Percentiles rank a stretch among this genome's conserved stretches.
phyloP scores from a whole-genome alignment of 2,888 invertebrate species.

The Bellardia pandia region DNA sequence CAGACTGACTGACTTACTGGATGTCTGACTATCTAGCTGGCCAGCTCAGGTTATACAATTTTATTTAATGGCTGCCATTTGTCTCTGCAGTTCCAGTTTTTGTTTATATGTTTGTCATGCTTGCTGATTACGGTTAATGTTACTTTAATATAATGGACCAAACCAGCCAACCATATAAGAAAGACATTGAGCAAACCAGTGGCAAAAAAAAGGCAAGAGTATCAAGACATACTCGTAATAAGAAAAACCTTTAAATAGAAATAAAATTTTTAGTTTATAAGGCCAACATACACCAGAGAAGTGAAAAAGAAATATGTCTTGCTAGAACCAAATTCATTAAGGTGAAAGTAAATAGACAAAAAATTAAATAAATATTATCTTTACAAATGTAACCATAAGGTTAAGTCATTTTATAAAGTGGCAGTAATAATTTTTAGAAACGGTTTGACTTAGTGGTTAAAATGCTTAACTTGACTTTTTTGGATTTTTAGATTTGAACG shows the following conservation, averaged over 20 bases:
- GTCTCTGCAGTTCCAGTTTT: conserved; percentile 1
- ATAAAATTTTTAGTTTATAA: conserved; percentile 12
- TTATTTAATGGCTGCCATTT: conserved; percentile 53
- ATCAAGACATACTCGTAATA: conserved; percentile 24
- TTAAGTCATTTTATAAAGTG: background rate
- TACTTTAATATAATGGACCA: conserved; percentile 15
- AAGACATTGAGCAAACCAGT: background rate
- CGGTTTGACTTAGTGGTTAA: background rate
- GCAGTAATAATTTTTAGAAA: background rate
- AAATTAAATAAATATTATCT: background rate
- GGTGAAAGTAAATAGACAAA: conserved; percentile 34
- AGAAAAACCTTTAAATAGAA: background rate
- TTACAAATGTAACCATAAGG: background rate
- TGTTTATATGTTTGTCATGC: conserved; percentile 1
- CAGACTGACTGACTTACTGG: background rate
- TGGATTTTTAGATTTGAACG: background rate
- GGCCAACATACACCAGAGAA: background rate
- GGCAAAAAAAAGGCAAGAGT: background rate
- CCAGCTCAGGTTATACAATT: conserved; percentile 56
- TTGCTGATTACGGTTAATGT: background rate
- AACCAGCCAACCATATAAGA: background rate
- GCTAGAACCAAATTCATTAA: conserved; percentile 44
- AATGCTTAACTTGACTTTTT: background rate
- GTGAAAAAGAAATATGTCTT: background rate
- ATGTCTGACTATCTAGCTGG: background rate